phyloP scores from a whole-genome alignment of 2,113 vertebrate species.

The Ciconia maguari region DNA sequence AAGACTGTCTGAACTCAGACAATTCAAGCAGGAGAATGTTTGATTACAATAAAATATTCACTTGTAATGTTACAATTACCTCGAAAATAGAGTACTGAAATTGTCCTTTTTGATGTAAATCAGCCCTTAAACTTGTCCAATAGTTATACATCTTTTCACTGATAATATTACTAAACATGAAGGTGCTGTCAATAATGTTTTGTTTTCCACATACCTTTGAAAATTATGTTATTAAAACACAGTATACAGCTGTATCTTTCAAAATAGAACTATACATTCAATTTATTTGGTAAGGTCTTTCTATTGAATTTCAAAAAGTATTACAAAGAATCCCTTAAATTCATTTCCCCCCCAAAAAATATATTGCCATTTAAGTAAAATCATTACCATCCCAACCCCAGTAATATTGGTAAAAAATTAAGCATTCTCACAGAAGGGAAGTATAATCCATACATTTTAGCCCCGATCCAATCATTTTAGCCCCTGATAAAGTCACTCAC shows the following conservation, averaged over 20 bases:
- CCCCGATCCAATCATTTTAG: background rate
- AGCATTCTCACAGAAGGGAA: background rate
- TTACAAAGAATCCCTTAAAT: background rate
- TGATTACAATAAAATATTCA: background rate
- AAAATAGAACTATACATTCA: background rate
- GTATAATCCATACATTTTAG: background rate
- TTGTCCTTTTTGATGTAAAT: background rate
- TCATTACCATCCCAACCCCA: background rate
- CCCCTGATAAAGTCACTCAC: background rate
- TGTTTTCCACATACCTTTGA: background rate
- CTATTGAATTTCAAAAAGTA: background rate
- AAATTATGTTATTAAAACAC: background rate
- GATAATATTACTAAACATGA: background rate
- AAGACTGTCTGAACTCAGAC: background rate
- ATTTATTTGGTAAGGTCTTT: background rate
- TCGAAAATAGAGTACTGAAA: background rate
- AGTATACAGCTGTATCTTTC: background rate
- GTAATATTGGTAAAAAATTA: background rate
- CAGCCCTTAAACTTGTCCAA: background rate
- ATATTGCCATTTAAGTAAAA: background rate
- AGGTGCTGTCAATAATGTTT: background rate
- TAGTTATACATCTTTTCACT: background rate
- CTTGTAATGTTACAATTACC: background rate
- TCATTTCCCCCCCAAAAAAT: background rate
- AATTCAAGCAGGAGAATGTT: background rate